phyloP scores from a whole-genome alignment of 2,797 vertebrate genomes.

The Lagorchestes hirsutus region DNA sequence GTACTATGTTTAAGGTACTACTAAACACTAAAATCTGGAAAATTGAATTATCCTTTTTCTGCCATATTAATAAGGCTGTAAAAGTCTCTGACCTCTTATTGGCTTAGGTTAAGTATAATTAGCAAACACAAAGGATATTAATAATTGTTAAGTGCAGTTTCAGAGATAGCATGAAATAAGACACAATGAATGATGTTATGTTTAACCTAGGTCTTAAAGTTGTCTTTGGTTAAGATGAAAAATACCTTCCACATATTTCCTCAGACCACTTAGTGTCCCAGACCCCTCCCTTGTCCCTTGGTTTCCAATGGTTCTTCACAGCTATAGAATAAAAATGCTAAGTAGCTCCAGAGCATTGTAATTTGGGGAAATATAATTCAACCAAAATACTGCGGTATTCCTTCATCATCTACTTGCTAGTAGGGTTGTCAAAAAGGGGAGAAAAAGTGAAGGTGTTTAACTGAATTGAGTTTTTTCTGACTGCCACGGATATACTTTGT shows the following conservation, averaged over 20 bases:
- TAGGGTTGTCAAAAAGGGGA: neutral
- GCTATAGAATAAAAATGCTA: neutral
- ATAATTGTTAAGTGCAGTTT: neutral
- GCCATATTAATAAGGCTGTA: neutral
- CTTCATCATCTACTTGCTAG: neutral
- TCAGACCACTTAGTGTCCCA: neutral
- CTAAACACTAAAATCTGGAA: neutral
- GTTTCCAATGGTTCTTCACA: neutral
- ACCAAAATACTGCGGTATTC: fast-evolving
- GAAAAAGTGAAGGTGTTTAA: neutral
- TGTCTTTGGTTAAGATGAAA: neutral
- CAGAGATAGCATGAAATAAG: neutral
- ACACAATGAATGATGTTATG: neutral
- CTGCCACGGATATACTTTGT: fast-evolving
- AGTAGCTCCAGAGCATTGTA: neutral
- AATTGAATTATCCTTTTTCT: neutral
- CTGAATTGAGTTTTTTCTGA: neutral
- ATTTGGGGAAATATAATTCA: neutral
- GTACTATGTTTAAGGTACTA: neutral
- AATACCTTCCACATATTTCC: neutral
- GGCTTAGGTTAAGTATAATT: neutral
- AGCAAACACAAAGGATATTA: neutral
- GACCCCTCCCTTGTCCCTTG: neutral
- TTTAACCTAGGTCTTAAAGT: neutral
- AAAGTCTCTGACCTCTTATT: neutral